phyloP scores from a whole-genome alignment of 2,797 vertebrate species.

The Anisognathus igniventris region DNA sequence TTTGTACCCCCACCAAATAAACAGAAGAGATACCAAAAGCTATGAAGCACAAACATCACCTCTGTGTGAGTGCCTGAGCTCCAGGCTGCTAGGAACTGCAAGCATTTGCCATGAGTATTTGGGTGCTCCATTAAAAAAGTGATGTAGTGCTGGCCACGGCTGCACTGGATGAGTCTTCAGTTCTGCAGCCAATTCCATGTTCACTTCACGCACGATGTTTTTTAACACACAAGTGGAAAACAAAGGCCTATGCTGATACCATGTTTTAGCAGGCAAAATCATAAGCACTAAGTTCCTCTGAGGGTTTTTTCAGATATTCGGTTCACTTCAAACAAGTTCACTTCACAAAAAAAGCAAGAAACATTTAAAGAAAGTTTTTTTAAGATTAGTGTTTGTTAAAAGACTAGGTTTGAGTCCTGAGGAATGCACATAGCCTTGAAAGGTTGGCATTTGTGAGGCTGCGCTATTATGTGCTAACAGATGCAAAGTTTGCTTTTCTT shows the following conservation, averaged over 20 bases:
- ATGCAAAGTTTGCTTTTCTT: background rate
- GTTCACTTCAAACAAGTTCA: background rate
- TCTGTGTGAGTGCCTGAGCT: background rate
- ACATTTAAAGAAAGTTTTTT: background rate
- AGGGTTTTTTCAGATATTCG: background rate
- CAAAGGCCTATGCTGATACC: background rate
- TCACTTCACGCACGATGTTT: fast-evolving
- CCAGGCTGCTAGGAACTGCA: background rate
- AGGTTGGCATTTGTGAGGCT: background rate
- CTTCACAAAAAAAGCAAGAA: background rate
- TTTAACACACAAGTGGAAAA: background rate
- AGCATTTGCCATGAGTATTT: background rate
- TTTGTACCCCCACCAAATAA: background rate
- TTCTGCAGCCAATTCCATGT: background rate
- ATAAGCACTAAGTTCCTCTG: background rate
- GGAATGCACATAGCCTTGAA: background rate
- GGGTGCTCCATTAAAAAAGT: background rate
- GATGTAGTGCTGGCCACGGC: background rate
- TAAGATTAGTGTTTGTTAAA: background rate
- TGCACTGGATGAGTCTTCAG: background rate
- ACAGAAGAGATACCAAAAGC: background rate
- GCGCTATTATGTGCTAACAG: too few species aligned
- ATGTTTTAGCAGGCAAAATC: background rate
- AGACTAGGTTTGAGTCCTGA: background rate
- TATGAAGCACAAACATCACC: background rate